phyloP scores from a whole-genome alignment of 2,888 invertebrate genomes.

The Trissonchulus sp. region DNA sequence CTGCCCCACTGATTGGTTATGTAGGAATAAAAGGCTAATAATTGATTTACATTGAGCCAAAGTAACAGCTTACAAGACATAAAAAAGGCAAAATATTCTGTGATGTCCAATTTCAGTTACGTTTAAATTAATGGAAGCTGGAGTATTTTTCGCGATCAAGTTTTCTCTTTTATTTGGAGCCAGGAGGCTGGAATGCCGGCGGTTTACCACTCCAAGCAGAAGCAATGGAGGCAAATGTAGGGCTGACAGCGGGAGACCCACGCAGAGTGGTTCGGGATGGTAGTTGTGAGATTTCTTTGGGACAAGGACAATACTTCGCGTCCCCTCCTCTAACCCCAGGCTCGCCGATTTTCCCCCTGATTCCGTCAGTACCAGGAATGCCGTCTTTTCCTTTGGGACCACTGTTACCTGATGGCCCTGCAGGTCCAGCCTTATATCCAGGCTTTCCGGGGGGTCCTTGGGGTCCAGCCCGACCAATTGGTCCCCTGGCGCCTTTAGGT shows the following conservation, averaged over 20 bases:
- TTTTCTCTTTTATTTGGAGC: no score
- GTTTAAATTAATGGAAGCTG: no score
- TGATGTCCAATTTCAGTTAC: no score
- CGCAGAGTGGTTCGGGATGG: neutral
- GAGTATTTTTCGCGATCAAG: no score
- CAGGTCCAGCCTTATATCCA: slow-evolving; percentile 21
- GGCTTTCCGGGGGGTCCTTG: slow-evolving; percentile 26
- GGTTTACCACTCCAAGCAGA: neutral
- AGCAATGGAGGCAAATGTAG: neutral
- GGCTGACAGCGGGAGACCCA: neutral
- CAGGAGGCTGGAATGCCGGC: no score
- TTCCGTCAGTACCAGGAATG: slow-evolving; percentile 21
- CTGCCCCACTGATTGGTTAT: no score
- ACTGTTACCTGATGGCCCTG: slow-evolving; percentile 12
- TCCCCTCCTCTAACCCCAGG: slow-evolving; percentile 19
- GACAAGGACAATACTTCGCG: slow-evolving; percentile 26
- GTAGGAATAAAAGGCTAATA: no score
- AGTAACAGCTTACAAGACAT: no score
- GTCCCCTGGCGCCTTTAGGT: slow-evolving; percentile 19
- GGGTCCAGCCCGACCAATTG: slow-evolving; percentile 23
- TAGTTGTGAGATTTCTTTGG: slow-evolving; percentile 19
- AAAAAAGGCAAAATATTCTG: no score
- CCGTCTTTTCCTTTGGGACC: slow-evolving; percentile 21
- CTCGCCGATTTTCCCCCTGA: neutral
- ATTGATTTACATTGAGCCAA: no score